These are phyloP conservation scores for Oikopleura dioica DNA, from an alignment of 23 tunicate genomes.

Conservation along the genomic window DNA sequence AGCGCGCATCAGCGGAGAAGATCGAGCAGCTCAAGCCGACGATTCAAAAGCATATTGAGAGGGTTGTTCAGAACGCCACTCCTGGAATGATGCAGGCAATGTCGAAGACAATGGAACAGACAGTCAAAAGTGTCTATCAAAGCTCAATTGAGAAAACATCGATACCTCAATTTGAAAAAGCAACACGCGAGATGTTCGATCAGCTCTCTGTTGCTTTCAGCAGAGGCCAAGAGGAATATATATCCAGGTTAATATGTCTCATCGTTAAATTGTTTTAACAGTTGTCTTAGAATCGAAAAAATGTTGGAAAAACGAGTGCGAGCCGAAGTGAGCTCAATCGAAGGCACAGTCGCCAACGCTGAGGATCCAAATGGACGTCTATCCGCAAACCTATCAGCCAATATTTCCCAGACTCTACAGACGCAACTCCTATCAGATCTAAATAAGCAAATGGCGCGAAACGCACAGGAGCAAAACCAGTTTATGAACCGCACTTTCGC, in stretches of 20 bases:
- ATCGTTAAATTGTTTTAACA: not conserved
- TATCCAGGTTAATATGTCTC: no score
- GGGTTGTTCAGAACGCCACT: not conserved
- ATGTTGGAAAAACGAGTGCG: not conserved
- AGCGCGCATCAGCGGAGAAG: not conserved
- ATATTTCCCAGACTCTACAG: not conserved
- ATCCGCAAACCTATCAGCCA: not conserved
- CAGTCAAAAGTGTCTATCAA: not conserved
- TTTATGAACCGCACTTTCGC: not conserved
- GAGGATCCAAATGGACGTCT: not conserved
- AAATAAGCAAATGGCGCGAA: not conserved
- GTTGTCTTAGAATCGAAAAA: not conserved
- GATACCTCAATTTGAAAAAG: conserved; percentile 1
- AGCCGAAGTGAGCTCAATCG: not conserved
- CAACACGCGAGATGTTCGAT: not conserved
- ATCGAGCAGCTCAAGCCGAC: not conserved
- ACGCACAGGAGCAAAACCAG: not conserved
- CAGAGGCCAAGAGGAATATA: not conserved
- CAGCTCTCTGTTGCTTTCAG: not conserved
- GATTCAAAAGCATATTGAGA: not conserved
- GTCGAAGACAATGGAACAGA: not conserved
- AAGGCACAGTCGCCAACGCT: not conserved
- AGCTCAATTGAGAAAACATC: not conserved
- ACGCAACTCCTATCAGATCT: not conserved
- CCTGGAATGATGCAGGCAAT: not conserved